phyloP scores from a whole-genome alignment of 1,140 invertebrate species.

The Plectus sambesii region DNA sequence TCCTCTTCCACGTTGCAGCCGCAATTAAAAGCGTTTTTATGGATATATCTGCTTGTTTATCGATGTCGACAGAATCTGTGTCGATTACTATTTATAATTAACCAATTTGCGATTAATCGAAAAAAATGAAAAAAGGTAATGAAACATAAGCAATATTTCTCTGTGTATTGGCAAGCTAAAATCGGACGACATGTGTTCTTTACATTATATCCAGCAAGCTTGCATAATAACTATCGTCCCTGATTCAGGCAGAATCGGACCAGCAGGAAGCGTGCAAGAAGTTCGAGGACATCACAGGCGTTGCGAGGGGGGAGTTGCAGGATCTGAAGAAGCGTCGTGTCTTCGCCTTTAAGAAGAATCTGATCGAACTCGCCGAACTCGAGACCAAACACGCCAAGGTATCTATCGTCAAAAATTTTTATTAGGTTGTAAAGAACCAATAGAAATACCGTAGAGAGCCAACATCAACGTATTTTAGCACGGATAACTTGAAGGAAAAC shows the following conservation, averaged over 20 bases:
- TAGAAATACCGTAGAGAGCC: neutral
- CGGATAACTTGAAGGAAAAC: conserved; percentile 59
- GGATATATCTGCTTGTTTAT: too few relatives aligned
- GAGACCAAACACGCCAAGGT: conserved; percentile 69
- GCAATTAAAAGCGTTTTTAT: too few relatives aligned
- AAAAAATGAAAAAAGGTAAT: too few relatives aligned
- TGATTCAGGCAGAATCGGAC: conserved; percentile 69
- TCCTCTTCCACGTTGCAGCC: too few relatives aligned
- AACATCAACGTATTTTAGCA: neutral
- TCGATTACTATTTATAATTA: too few relatives aligned
- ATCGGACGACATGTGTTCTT: too few relatives aligned
- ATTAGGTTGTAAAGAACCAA: conserved; percentile 16
- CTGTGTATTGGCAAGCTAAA: too few relatives aligned
- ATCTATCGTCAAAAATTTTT: conserved; percentile 6
- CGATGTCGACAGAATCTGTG: too few relatives aligned
- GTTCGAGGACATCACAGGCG: conserved; percentile 88
- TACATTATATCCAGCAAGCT: too few relatives aligned
- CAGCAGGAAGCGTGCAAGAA: conserved; percentile 84
- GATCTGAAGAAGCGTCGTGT: conserved; percentile 84
- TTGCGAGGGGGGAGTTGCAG: conserved; percentile 80
- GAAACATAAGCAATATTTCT: too few relatives aligned
- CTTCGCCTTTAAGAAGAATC: conserved; percentile 82
- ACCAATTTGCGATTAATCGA: too few relatives aligned
- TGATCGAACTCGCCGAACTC: conserved; percentile 86
- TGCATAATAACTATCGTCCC: neutral